A percentile compares a stretch with the other conserved stretches of the same genome.
phyloP scores from a whole-genome alignment of 2,888 invertebrate species.

The Tanytarsus gracilentus region DNA sequence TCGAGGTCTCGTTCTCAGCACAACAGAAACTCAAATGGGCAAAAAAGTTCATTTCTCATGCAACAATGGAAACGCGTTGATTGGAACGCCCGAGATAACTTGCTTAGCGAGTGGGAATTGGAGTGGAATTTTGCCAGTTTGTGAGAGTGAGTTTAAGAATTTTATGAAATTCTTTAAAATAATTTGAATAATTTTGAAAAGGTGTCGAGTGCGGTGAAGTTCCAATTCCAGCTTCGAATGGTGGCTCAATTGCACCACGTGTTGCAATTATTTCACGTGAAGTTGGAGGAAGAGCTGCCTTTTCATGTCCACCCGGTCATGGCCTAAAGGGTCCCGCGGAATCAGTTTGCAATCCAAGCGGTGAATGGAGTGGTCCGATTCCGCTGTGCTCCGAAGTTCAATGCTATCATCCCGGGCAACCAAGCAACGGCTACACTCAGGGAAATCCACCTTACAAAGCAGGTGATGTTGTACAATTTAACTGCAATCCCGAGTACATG shows the following conservation, averaged over 20 bases:
- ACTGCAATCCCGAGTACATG: slow-evolving; percentile 79
- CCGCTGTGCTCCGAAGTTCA: slow-evolving; percentile 46
- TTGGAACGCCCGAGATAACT: slow-evolving; percentile 61
- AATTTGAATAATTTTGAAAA: slow-evolving; percentile 34
- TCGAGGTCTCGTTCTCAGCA: slow-evolving; percentile 62
- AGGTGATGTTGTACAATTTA: slow-evolving; percentile 78
- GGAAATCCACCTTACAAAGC: slow-evolving; percentile 70
- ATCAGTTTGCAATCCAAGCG: slow-evolving; percentile 65
- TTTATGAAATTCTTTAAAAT: slow-evolving; percentile 1
- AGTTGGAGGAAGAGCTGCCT: slow-evolving; percentile 71
- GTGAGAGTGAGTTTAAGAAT: slow-evolving; percentile 56
- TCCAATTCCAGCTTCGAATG: slow-evolving; percentile 44
- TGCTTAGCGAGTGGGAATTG: slow-evolving; percentile 81
- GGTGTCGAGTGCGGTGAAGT: slow-evolving; percentile 76
- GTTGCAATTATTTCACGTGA: slow-evolving; percentile 67
- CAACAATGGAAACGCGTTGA: slow-evolving; percentile 68
- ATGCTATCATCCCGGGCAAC: slow-evolving; percentile 64
- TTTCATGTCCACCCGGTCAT: slow-evolving; percentile 69
- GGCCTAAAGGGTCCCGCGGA: slow-evolving; percentile 65
- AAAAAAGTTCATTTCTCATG: slow-evolving; percentile 66
- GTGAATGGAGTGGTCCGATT: slow-evolving; percentile 65
- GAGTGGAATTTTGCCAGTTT: slow-evolving; percentile 72
- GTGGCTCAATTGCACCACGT: slow-evolving; percentile 55
- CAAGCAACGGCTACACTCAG: slow-evolving; percentile 69
- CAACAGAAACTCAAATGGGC: slow-evolving; percentile 63